Conservation (phyloP, 2,797 vertebrate genomes). For the Propithecus perrieri region DNA sequence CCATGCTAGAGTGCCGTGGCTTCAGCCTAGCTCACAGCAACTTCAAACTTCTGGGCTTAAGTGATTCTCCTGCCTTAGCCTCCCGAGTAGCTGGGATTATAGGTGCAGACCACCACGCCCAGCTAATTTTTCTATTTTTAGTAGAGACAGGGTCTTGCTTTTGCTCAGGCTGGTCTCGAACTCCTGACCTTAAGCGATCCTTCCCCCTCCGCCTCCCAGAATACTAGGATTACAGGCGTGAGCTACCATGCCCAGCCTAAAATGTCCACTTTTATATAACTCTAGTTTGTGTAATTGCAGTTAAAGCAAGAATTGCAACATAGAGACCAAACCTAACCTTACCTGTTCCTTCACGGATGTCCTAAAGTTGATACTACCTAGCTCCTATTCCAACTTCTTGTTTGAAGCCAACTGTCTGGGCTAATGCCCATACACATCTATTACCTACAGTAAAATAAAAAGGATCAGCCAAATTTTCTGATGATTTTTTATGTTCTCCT, state of each 20-base stretch:
- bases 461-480: background rate
- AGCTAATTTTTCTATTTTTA: background rate
- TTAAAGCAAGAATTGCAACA: slow-evolving; percentile 24
- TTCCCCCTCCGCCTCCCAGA: background rate
- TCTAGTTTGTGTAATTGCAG: slow-evolving; percentile 8
- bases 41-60: background rate
- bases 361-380: background rate
- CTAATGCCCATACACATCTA: background rate
- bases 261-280: background rate
- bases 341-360: background rate
- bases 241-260: background rate
- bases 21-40: background rate
- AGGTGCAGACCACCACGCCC: background rate
- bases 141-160: background rate
- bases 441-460: slow-evolving; percentile 21
- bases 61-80: background rate
- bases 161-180: no score
- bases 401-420: background rate
- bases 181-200: background rate
- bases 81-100: background rate
- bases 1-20: background rate
- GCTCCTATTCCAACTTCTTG: background rate
- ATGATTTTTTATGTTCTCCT: slow-evolving; percentile 8
- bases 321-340: background rate
- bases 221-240: background rate